Evolutionary conservation across 2,797 vertebrate genomes (phyloP).

Genomic region (Neomorphus geoffroyi): DNA sequence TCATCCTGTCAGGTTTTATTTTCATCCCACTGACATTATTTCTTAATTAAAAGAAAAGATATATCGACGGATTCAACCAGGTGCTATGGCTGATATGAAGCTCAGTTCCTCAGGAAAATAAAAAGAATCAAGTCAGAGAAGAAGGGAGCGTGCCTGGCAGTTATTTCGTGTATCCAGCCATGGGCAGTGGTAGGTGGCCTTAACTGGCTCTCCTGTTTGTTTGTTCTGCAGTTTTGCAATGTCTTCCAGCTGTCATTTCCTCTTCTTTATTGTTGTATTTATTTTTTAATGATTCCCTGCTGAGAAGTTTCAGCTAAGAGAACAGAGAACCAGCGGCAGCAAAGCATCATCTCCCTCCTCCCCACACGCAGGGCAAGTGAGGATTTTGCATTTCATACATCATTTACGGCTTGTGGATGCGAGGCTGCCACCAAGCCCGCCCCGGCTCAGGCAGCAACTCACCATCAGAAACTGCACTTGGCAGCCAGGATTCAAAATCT

Average conservation of each 20-base stretch:
- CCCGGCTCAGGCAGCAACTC: background rate
- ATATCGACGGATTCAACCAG: slow-evolving; percentile 55
- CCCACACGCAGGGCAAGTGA: background rate
- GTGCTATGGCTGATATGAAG: slow-evolving; percentile 38
- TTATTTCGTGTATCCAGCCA: background rate
- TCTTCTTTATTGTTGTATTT: slow-evolving; percentile 22
- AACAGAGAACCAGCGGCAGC: background rate
- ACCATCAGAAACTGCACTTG: background rate
- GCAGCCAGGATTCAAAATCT: background rate
- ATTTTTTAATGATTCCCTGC: slow-evolving; percentile 51
- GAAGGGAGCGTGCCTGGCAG: background rate
- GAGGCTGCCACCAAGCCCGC: background rate
- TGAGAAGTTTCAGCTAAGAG: slow-evolving; percentile 58
- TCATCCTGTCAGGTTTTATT: slow-evolving; percentile 57
- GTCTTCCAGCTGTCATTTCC: slow-evolving; percentile 50
- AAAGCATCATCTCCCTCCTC: slow-evolving; percentile 3
- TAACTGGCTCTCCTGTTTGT: background rate
- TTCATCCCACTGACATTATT: slow-evolving; percentile 61
- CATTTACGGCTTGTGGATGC: slow-evolving; percentile 43
- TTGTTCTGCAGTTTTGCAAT: slow-evolving; percentile 51
- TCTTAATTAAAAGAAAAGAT: slow-evolving; percentile 73
- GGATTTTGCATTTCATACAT: slow-evolving; percentile 54
- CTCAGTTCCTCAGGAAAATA: background rate
- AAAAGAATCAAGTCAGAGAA: slow-evolving; percentile 6
- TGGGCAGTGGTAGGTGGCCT: background rate